These are phyloP conservation scores for Drosophila watanabei DNA, from an alignment of 1,140 invertebrate genomes.

Conservation along the genomic window DNA sequence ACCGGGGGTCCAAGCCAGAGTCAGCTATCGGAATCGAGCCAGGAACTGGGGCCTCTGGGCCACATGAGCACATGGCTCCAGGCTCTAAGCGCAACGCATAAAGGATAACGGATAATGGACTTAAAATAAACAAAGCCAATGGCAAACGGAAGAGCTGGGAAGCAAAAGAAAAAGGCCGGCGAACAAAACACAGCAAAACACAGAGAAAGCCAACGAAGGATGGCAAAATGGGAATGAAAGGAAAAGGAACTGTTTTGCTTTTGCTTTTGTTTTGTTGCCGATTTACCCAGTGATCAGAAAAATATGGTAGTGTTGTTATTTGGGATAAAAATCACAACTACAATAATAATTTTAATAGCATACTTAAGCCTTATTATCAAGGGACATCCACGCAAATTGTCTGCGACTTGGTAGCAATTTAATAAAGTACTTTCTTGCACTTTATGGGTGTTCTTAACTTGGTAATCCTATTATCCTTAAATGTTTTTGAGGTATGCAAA, in stretches of 20 bases:
- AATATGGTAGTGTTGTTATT: conserved; percentile 12
- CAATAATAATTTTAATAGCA: conserved; percentile 14
- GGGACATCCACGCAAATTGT: neutral
- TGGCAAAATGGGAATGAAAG: conserved; percentile 19
- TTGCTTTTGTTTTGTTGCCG: conserved; percentile 26
- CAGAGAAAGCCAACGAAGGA: conserved; percentile 24
- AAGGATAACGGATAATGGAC: conserved; percentile 75
- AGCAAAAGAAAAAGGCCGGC: conserved; percentile 16
- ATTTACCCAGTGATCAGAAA: conserved; percentile 44
- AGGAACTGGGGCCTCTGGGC: conserved; percentile 26
- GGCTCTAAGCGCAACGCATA: conserved; percentile 59
- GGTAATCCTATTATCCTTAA: conserved; percentile 1
- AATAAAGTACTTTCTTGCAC: neutral
- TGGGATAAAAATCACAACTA: conserved; percentile 8
- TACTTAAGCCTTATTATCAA: conserved; percentile 4
- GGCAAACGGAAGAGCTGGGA: conserved; percentile 45
- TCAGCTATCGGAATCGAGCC: conserved; percentile 2
- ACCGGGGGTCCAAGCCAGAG: conserved; percentile 22
- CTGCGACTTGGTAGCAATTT: conserved; percentile 2
- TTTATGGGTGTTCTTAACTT: neutral
- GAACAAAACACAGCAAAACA: conserved; percentile 49
- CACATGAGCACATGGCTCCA: conserved; percentile 44
- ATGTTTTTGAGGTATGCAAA: no score
- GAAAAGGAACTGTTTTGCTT: conserved; percentile 20
- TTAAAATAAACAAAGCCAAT: conserved; percentile 67